phyloP scores from a whole-genome alignment of 2,113 vertebrate species.

The Odobenus rosmarus region DNA sequence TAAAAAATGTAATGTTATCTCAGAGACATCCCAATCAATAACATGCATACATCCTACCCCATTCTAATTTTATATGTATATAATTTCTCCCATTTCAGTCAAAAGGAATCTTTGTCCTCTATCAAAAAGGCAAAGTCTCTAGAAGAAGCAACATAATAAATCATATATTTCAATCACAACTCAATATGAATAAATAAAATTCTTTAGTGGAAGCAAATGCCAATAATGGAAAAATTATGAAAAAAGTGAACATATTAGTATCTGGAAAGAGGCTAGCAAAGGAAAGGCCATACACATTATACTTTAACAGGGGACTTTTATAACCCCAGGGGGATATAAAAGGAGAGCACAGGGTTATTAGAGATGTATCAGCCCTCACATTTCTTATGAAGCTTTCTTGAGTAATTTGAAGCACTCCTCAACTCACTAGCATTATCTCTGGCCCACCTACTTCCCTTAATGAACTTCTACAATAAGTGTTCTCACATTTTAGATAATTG shows the following conservation, averaged over 20 bases:
- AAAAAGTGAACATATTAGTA: not conserved
- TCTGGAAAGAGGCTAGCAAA: not conserved
- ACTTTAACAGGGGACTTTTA: not conserved
- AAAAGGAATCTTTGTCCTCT: not conserved
- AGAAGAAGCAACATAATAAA: not conserved
- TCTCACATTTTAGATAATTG: not conserved
- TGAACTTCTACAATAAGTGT: not conserved
- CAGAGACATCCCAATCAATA: not conserved
- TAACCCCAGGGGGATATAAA: not conserved
- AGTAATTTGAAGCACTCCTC: not conserved
- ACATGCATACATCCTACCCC: not conserved
- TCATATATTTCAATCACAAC: not conserved
- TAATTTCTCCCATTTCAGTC: not conserved
- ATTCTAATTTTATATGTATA: not conserved
- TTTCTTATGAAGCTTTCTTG: not conserved
- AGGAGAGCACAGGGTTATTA: not conserved
- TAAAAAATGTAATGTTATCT: not conserved
- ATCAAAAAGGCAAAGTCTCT: conserved; percentile 40
- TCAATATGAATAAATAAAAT: conserved; percentile 5
- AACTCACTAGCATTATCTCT: not conserved
- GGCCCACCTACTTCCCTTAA: not conserved
- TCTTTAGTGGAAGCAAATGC: conserved; percentile 21
- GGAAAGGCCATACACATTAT: not conserved
- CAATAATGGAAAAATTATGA: not conserved
- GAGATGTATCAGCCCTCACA: not conserved